These are phyloP conservation scores for Pelecanus crispus DNA, from an alignment of 2,113 vertebrate species.

Conservation along the genomic window DNA sequence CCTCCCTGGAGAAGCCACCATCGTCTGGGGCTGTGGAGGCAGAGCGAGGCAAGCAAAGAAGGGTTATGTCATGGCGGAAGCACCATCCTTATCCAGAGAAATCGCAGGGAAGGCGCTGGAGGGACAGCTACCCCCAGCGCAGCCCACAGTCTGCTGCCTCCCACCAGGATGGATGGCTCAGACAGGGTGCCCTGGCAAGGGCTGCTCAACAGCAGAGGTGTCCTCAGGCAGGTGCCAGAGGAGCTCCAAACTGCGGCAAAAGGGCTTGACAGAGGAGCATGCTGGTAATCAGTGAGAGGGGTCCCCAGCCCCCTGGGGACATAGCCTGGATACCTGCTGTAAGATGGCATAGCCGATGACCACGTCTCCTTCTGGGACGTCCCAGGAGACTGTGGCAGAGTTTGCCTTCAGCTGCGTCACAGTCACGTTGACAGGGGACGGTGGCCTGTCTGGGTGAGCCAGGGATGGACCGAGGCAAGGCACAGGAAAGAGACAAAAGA, in stretches of 20 bases:
- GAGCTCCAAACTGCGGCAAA: fast-evolving
- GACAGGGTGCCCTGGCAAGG: background rate
- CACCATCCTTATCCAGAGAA: background rate
- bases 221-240: background rate
- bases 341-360: slow-evolving; percentile 97
- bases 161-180: background rate
- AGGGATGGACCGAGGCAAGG: background rate
- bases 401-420: slow-evolving; percentile 93
- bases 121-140: background rate
- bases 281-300: background rate
- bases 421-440: slow-evolving; percentile 93
- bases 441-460: slow-evolving; percentile 84
- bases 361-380: slow-evolving; percentile 93
- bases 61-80: background rate
- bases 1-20: background rate
- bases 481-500: slow-evolving; percentile 22
- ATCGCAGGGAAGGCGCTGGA: background rate
- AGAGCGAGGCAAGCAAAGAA: background rate
- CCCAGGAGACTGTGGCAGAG: slow-evolving; percentile 95
- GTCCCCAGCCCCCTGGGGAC: background rate
- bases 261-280: background rate
- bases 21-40: background rate
- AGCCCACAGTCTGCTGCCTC: background rate
- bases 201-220: background rate
- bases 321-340: slow-evolving; percentile 82